Base-by-base conservation (phyloP, 1,140 invertebrate genomes). In the Anastrepha obliqua region DNA sequence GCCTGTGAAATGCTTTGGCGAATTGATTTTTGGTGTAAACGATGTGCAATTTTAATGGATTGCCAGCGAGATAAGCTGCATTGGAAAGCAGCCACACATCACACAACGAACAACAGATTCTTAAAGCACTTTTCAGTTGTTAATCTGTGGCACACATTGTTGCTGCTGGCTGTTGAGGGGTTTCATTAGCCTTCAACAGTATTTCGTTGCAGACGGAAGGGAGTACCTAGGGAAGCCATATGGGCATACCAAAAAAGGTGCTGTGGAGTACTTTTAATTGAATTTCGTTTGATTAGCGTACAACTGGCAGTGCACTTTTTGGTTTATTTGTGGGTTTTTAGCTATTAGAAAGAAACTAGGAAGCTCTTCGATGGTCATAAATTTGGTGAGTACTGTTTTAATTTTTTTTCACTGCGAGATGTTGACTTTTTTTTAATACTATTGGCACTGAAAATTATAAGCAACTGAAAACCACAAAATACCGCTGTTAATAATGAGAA, bases 11-110 rank as follows among this genome's bases (percentile, higher is more conserved):
- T 92, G 91, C 91, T 92, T 92, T 89, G 89, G 90, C 90, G 91
- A 92, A 92, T 92, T 92, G 91, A 92, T 92, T 92, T 92, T 92
- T 92, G 91, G 91, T 92, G 91, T 92, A 92, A 92, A 92, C 91
- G 91, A 92, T 92, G 91, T 92, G 91, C 91, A 92, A 92, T 92
- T 92, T 92, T 92, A 92, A 92, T 92, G 91, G 91, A 92, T 92
- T 92, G 91, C 90, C 89, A 90, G 90, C 89, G 91, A 91, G 91
- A 92, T 92, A 92, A 92, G 91, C 87, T 62, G 55, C 59, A 55
- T 8, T 81, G 74, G 74, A 81, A 81, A 81, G 47, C 47, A 13
- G n/a, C n/a, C 9, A 15, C 17, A 81, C 13, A 20, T 47, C 29
- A 17, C 42, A 74, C 17, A 81, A 42, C 17, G 47, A 81, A 15